A percentile compares a stretch with the other conserved stretches of the same genome.
These are phyloP conservation scores for Dicrurus megarhynchus DNA, from an alignment of 2,113 vertebrate genomes.

Conservation along the genomic window DNA sequence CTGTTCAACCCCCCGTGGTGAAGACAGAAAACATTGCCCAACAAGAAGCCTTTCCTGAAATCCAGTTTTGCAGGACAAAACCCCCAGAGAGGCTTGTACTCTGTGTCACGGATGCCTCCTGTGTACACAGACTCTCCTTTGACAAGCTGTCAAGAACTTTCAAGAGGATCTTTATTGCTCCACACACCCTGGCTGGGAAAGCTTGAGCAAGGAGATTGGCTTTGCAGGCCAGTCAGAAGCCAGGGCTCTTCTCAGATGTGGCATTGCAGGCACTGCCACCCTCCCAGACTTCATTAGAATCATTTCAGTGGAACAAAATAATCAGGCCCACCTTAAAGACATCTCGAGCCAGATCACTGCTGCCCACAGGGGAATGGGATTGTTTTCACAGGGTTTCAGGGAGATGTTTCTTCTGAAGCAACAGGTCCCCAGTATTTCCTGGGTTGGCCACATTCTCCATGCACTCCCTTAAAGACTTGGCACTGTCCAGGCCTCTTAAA, in stretches of 20 bases:
- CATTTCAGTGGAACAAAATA: neutral
- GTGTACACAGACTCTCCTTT: neutral
- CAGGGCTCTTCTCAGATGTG: neutral
- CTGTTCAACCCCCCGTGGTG: neutral
- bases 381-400: neutral
- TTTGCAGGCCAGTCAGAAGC: neutral
- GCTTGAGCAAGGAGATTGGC: neutral
- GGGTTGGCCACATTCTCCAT: neutral
- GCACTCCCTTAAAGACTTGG: neutral
- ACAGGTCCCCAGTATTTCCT: neutral
- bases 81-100: neutral
- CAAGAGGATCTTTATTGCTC: neutral
- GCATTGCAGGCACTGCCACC: neutral
- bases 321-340: neutral
- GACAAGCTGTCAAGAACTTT: neutral
- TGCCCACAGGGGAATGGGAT: fast-evolving
- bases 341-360: neutral
- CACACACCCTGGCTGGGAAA: neutral
- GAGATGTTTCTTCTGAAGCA: neutral
- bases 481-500: neutral
- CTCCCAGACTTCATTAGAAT: fast-evolving
- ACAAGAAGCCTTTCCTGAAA: neutral
- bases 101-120: neutral
- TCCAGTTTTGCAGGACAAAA: neutral
- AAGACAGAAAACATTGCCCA: neutral